These are phyloP conservation scores for Campoplex capitator DNA, from an alignment of 2,888 invertebrate genomes.

Conservation along the genomic window DNA sequence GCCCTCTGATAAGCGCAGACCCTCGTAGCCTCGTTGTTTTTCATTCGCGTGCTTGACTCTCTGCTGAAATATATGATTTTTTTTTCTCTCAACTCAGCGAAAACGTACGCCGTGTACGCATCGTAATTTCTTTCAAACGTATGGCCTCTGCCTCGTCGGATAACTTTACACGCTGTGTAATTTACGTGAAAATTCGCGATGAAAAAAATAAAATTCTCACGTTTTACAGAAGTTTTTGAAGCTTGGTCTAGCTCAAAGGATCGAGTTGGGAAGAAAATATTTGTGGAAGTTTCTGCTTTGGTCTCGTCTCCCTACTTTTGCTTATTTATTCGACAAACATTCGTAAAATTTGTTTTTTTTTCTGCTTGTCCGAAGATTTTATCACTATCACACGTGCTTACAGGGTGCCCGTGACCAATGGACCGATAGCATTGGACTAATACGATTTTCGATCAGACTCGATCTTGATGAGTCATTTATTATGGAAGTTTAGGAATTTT, in stretches of 20 bases:
- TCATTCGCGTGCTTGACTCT: not conserved
- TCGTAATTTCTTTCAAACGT: conserved; percentile 37
- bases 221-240: not conserved
- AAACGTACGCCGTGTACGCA: not conserved
- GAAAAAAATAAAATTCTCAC: conserved; percentile 14
- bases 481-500: not conserved
- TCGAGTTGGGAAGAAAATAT: not conserved
- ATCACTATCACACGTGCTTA: no score
- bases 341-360: no score
- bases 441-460: not conserved
- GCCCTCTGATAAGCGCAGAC: conserved; percentile 14
- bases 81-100: conserved; percentile 46
- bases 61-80: conserved; percentile 35
- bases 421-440: not conserved
- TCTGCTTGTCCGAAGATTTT: no score
- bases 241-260: not conserved
- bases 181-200: conserved; percentile 29
- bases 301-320: not conserved
- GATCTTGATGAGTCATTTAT: not conserved
- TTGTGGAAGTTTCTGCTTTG: not conserved
- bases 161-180: conserved; percentile 36
- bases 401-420: no score
- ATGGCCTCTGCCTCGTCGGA: not conserved
- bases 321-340: not conserved
- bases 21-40: conserved; percentile 36